Evolutionary conservation across 1,140 invertebrate genomes (phyloP), one percentile per base, ranked within the genome.

Genomic region (Anastrepha ludens): DNA sequence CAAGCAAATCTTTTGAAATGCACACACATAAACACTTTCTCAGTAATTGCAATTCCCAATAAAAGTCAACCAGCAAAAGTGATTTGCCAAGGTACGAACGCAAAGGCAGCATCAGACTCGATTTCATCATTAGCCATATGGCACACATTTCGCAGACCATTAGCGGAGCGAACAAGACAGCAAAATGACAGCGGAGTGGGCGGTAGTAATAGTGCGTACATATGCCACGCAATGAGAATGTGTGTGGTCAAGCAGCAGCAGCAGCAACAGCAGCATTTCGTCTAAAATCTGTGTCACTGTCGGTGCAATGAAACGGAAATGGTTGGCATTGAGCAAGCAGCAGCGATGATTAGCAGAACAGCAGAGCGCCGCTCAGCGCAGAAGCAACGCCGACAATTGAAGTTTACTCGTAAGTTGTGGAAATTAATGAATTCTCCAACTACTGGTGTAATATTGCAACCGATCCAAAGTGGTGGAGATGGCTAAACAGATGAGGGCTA

Each of bases 91-190:
- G 44, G 41, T 74, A 74, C 20, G 29, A 67, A 29, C 7, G 47
- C 65, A 70, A 50, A 47, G 47, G 70, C 0, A 9, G 74, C 50
- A 81, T 55, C 47, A 44, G 74, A 55, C 55, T 81, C 74, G 50
- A 55, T 81, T 81, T 81, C 74, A 81, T 81, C 47, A 81, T 81
- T 58, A 81, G 74, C 74, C 74, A 81, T 81, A 81, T 81, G 74
- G 74, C 74, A 81, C 74, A 81, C 17, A 81, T 81, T 81, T 81
- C 74, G 15, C 74, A 81, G 15, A 20, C 74, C 74, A 81, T 81
- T 81, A 55, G 17, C n/a, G 74, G n/a, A 55, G 17, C 74, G 47
- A 9, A 20, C 13, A 81, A 55, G 44, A 81, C 74, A 58, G 74
- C 74, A 15, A 55, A 81, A 55, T 81, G 74, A 81, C 74, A 81